Evolutionary conservation across 2,797 vertebrate species (phyloP), one percentile per base, ranked within the genome.

Genomic region (Antrozous pallidus): DNA sequence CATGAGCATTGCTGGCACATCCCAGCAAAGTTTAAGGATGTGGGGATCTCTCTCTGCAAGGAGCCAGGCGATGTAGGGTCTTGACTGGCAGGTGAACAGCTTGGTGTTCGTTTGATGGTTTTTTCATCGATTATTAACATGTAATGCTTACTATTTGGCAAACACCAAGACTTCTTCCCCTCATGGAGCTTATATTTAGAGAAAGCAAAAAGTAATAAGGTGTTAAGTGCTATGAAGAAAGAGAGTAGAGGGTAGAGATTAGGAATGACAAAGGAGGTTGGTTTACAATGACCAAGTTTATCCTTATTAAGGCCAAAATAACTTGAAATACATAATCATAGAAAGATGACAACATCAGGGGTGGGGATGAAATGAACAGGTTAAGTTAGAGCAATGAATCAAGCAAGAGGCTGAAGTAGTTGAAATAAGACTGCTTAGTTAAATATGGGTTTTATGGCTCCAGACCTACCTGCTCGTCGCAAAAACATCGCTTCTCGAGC

Each of bases 401-500:
- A 40, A 28, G 73, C 26, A 86, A 69, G 49, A 91, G 17, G 69
- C 7, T 33, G 24, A 58, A 94, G 54, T 18, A 63, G n/a, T 31
- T 13, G 40, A 73, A 70, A 95, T 33, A 51, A 63, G n/a, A 79
- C 18, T 78, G 36, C 26, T 36, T 75, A 51, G 75, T 51, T 80
- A 81, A 36, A 79, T 17, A 38, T 58, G n/a, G 51, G 51, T 54
- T 84, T 47, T 51, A 42, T 38, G 31, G 56, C 18, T 71, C 40
- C 42, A 49, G 40, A 85, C 95, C 38, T 88, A 97, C 97, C 97
- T 95, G 97, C 96, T 87, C 97, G 91, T 45, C 96, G 93, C 65
- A 97, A 94, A 71, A 97, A 97, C 96, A 97, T 90, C 82, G 96
- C 97, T 95, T 97, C 96, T 89, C 97, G 96, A 88, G 96, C 97